Evolutionary conservation across 2,797 vertebrate genomes (phyloP).

Genomic region (Hippocampus kuda): DNA sequence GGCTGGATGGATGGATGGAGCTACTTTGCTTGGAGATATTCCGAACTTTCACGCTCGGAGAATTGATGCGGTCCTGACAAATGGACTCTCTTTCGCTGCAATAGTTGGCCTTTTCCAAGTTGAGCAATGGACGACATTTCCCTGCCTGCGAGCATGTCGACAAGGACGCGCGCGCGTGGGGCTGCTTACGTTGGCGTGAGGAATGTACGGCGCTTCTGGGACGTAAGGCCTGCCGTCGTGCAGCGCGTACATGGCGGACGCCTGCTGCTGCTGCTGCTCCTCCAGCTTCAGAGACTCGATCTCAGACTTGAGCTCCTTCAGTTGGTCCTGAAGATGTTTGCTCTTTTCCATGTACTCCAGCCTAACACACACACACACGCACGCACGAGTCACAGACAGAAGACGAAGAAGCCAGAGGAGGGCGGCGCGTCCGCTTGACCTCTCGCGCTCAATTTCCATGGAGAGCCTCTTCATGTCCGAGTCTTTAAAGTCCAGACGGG

Average conservation of each 20-base stretch:
- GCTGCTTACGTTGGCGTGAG: conserved; percentile 71
- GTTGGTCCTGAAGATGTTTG: conserved; percentile 83
- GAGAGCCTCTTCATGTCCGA: conserved; percentile 88
- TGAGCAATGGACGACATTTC: no score
- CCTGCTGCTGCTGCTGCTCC: conserved; percentile 72
- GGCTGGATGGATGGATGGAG: no score
- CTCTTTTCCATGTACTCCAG: conserved; percentile 92
- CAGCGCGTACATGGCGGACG: conserved; percentile 60
- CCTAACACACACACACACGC: conserved; percentile 40
- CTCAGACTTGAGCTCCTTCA: conserved; percentile 85
- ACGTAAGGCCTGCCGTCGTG: conserved; percentile 60
- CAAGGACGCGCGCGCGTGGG: neutral
- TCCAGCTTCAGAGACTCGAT: conserved; percentile 84
- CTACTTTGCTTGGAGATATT: no score
- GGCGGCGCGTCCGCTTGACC: conserved; percentile 49
- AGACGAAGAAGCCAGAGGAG: neutral
- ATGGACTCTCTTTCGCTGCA: no score
- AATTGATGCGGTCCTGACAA: no score
- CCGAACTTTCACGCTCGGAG: no score
- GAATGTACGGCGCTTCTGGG: conserved; percentile 66
- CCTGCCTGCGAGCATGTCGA: neutral
- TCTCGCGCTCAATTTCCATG: conserved; percentile 88
- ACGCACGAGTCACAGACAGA: neutral
- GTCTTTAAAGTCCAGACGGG: conserved; percentile 79
- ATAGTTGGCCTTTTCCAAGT: neutral